Percentiles rank a stretch among this genome's conserved stretches.
phyloP scores from a whole-genome alignment of 2,113 vertebrate genomes.

The Mandrillus leucophaeus region DNA sequence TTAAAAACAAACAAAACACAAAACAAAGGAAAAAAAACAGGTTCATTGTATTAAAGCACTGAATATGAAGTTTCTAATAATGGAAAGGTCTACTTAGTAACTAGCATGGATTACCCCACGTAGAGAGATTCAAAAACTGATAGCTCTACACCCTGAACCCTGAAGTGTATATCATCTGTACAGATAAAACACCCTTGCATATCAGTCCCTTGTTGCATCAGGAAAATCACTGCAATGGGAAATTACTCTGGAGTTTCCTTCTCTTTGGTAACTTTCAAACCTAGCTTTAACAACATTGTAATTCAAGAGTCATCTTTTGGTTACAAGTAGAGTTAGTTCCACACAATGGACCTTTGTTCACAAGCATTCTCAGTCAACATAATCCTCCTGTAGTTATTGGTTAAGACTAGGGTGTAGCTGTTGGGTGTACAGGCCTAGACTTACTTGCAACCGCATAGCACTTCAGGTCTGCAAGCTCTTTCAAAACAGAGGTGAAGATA shows the following conservation, averaged over 20 bases:
- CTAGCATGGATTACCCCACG: not conserved
- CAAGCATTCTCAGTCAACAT: not conserved
- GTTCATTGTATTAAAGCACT: not conserved
- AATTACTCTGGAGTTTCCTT: not conserved
- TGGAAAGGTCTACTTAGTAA: not conserved
- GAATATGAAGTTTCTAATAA: not conserved
- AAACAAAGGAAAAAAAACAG: not conserved
- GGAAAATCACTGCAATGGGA: not conserved
- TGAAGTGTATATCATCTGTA: not conserved
- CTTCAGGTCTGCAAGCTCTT: not conserved
- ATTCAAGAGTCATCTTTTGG: not conserved
- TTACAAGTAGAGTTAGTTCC: not conserved
- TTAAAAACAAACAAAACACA: too few species aligned
- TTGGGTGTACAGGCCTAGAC: not conserved
- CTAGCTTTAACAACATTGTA: not conserved
- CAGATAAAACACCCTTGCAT: not conserved
- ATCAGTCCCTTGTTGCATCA: not conserved
- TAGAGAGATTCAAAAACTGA: not conserved
- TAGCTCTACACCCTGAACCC: not conserved
- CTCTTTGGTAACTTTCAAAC: conserved; percentile 26
- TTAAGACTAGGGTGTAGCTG: not conserved
- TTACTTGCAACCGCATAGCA: not conserved
- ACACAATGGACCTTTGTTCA: conserved; percentile 6
- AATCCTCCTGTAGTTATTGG: not conserved
- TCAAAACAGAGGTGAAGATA: not conserved